phyloP scores from a whole-genome alignment of 2,113 vertebrate genomes.

The Erpornis zantholeuca region DNA sequence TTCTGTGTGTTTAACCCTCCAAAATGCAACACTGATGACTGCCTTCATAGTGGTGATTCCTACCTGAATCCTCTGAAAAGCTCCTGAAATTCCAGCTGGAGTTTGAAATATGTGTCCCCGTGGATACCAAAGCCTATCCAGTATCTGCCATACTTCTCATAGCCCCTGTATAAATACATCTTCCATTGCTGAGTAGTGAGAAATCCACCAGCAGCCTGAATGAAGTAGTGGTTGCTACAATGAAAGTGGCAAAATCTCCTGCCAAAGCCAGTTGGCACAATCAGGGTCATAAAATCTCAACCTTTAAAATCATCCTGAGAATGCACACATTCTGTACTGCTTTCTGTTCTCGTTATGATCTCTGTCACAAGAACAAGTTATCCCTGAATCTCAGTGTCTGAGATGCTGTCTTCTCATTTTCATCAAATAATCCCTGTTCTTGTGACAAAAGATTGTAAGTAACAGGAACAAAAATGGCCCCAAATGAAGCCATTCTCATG shows the following conservation, averaged over 20 bases:
- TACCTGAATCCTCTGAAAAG: not conserved
- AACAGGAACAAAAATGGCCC: constrained; percentile 63
- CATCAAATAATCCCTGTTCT: constrained; percentile 62
- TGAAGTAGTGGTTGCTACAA: not conserved
- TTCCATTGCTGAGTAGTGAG: not conserved
- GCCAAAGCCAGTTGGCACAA: not conserved
- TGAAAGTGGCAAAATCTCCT: not conserved
- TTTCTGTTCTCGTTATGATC: constrained; percentile 36
- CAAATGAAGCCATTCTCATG: constrained; percentile 74
- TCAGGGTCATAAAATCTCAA: constrained; percentile 29
- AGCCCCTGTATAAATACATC: not conserved
- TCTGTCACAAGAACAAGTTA: constrained; percentile 46
- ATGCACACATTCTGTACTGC: constrained; percentile 30
- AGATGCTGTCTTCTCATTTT: constrained; percentile 53
- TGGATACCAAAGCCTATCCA: not conserved
- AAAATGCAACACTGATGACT: not conserved
- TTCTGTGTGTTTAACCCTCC: not conserved
- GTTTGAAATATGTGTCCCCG: not conserved
- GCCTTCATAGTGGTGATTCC: not conserved
- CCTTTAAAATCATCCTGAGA: constrained; percentile 3
- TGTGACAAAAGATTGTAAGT: constrained; percentile 54
- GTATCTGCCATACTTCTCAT: not conserved
- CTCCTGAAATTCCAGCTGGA: not conserved
- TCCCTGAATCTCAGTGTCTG: constrained; percentile 44
- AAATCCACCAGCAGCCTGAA: not conserved